Evolutionary conservation across 2,888 invertebrate species (phyloP).

Genomic region (Polylopha cassiicola): DNA sequence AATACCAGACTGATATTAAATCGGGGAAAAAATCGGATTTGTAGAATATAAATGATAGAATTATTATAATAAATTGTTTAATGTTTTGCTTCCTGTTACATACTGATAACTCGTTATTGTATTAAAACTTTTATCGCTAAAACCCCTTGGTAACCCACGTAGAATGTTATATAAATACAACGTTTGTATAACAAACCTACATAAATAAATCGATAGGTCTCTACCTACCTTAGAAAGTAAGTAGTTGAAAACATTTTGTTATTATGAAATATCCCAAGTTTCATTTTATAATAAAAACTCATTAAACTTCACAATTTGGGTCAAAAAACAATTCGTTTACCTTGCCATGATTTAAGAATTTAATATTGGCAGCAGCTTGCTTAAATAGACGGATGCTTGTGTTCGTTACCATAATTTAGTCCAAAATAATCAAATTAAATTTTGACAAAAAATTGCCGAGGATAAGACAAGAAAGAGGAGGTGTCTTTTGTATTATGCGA

Average conservation of each 20-base stretch:
- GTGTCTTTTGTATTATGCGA: constrained; percentile 32
- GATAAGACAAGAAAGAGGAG: constrained; percentile 21
- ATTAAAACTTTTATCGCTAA: too few relatives aligned
- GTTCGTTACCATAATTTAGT: constrained; percentile 55
- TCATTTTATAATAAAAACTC: too few relatives aligned
- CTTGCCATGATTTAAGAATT: constrained; percentile 56
- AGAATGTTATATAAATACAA: too few relatives aligned
- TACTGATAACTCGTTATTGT: too few relatives aligned
- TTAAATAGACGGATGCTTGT: constrained; percentile 56
- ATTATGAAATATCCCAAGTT: too few relatives aligned
- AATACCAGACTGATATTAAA: constrained; percentile 50
- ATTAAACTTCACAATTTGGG: constrained; percentile 9
- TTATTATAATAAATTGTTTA: constrained; percentile 13
- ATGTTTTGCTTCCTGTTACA: constrained; percentile 1
- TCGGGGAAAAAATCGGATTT: constrained; percentile 56
- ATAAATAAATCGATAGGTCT: too few relatives aligned
- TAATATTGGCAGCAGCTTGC: constrained; percentile 67
- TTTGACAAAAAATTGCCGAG: constrained; percentile 42
- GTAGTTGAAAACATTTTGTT: too few relatives aligned
- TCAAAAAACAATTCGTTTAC: constrained; percentile 34
- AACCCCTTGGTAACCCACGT: too few relatives aligned
- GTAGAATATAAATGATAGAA: constrained; percentile 42
- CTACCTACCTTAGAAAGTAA: too few relatives aligned
- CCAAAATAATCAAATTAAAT: constrained; percentile 57
- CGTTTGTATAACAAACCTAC: too few relatives aligned